Percentiles rank a stretch among this genome's conserved stretches.
Evolutionary conservation across 1,140 invertebrate species (phyloP).

Genomic region (Papilio xuthus): DNA sequence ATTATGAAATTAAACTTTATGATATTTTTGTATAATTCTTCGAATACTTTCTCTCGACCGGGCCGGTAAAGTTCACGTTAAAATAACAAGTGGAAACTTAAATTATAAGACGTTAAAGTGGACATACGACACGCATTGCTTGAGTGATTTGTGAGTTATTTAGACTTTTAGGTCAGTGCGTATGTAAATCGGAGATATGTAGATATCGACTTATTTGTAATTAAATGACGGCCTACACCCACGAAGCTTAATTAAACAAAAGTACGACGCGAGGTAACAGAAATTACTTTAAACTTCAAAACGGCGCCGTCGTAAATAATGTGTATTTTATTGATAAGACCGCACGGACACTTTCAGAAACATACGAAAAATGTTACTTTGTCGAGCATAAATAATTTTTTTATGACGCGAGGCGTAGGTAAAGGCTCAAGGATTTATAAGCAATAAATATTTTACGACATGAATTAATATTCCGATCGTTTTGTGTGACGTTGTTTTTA

Average conservation of each 20-base stretch:
- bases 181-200: constrained; percentile 46
- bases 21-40: constrained; percentile 10
- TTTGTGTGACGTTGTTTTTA: constrained; percentile 80
- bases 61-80: constrained; percentile 13
- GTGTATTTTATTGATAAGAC: constrained; percentile 75
- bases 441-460: constrained; percentile 81
- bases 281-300: constrained; percentile 47
- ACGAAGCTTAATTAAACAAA: constrained; percentile 46
- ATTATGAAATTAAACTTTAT: neutral
- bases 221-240: constrained; percentile 25
- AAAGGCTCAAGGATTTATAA: constrained; percentile 82
- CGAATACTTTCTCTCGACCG: neutral
- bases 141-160: constrained; percentile 43
- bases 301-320: constrained; percentile 72
- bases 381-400: constrained; percentile 80
- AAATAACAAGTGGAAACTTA: neutral
- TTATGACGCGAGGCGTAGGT: constrained; percentile 80
- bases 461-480: constrained; percentile 81
- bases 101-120: neutral
- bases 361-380: constrained; percentile 80
- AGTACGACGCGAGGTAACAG: constrained; percentile 35
- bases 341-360: constrained; percentile 71
- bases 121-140: neutral
- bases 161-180: constrained; percentile 45
- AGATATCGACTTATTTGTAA: constrained; percentile 44